Percentiles rank a stretch among this genome's conserved stretches.
phyloP scores from a whole-genome alignment of 2,797 vertebrate species.

The Cyclopterus lumpus region DNA sequence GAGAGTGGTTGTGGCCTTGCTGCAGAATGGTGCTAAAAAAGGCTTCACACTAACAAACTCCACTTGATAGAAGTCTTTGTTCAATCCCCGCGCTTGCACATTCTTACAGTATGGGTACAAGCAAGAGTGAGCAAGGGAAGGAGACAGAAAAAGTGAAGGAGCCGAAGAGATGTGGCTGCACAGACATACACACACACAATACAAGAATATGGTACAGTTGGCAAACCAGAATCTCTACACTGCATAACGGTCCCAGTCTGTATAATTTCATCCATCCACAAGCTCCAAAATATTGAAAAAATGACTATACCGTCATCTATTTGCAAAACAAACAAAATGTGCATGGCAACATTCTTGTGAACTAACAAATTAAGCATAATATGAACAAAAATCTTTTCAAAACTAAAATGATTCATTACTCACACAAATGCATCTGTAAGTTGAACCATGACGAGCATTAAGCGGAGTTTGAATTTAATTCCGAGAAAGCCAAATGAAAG shows the following conservation, averaged over 20 bases:
- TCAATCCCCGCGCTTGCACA: slow-evolving; percentile 43
- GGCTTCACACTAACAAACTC: slow-evolving; percentile 55
- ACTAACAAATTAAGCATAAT: not conserved
- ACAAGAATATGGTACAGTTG: not conserved
- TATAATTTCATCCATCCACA: slow-evolving; percentile 9
- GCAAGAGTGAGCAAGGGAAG: slow-evolving; percentile 14
- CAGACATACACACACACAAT: slow-evolving; percentile 9
- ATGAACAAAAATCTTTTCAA: not conserved
- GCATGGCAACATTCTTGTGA: not conserved
- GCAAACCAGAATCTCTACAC: slow-evolving; percentile 10
- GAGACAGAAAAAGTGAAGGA: slow-evolving; percentile 11
- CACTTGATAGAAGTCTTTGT: slow-evolving; percentile 68
- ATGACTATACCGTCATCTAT: not conserved
- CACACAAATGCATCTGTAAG: slow-evolving; percentile 61
- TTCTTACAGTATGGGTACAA: slow-evolving; percentile 37
- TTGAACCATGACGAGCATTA: slow-evolving; percentile 68
- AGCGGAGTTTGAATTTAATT: slow-evolving; percentile 33
- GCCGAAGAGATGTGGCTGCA: slow-evolving; percentile 14
- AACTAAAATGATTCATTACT: slow-evolving; percentile 55
- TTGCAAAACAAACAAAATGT: not conserved
- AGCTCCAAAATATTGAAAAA: slow-evolving; percentile 19
- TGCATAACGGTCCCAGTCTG: not conserved
- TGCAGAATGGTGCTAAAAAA: slow-evolving; percentile 62
- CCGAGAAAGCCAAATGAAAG: slow-evolving; percentile 16
- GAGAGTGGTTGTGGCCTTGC: slow-evolving; percentile 45